Conservation (phyloP, 64 coral and sea anemone species). For the Pachyseris speciosa region DNA sequence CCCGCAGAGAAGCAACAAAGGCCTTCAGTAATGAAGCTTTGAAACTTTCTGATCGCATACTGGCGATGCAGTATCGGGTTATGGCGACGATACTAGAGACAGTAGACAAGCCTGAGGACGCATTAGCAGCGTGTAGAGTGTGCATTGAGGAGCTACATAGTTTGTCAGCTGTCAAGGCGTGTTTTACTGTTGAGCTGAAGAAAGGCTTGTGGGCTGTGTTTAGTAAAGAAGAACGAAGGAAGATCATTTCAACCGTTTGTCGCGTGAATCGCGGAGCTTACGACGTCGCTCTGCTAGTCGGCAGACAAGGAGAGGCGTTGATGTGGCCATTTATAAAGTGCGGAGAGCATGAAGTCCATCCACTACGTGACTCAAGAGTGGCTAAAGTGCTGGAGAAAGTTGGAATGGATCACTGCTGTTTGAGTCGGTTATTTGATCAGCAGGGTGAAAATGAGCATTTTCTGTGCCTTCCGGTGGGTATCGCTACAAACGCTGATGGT, state of each 20-base stretch:
- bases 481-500: neutral
- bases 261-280: conserved; percentile 4
- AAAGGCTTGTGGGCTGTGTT: neutral
- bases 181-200: conserved; percentile 6
- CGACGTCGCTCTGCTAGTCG: neutral
- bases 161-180: conserved; percentile 12
- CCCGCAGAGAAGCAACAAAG: conserved; percentile 31
- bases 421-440: neutral
- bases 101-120: neutral
- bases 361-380: neutral
- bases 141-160: conserved; percentile 56
- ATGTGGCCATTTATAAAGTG: conserved; percentile 7
- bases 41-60: conserved; percentile 18
- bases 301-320: neutral
- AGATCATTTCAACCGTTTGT: conserved; percentile 30
- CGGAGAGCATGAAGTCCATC: neutral
- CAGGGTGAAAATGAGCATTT: neutral
- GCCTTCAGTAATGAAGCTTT: conserved; percentile 70
- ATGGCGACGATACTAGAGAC: conserved; percentile 54
- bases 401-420: neutral
- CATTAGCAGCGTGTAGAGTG: conserved; percentile 18
- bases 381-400: neutral
- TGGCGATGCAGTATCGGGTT: conserved; percentile 40
- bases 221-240: neutral
- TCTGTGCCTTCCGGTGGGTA: neutral